Conservation (phyloP, 2,888 invertebrate genomes). For the Beris chalybata region DNA sequence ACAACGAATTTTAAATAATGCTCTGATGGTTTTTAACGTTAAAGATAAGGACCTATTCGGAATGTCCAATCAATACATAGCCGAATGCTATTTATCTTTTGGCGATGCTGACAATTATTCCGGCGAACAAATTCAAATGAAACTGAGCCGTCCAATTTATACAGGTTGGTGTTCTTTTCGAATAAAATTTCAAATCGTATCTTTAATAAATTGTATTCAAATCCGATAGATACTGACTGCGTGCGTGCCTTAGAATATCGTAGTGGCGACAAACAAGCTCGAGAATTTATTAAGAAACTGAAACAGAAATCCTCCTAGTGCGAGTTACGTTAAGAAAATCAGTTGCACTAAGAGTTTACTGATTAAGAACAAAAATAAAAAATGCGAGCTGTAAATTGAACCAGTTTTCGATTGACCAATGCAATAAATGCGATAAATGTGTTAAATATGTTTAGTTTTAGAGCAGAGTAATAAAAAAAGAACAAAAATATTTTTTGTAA, state of each 20-base stretch:
- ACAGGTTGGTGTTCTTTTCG: conserved; percentile 58
- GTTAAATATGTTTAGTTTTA: no score
- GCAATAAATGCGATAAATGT: no score
- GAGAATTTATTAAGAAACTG: conserved; percentile 83
- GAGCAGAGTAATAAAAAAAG: neutral
- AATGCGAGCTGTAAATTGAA: neutral
- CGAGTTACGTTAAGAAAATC: neutral
- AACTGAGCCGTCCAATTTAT: conserved; percentile 69
- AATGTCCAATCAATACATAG: conserved; percentile 89
- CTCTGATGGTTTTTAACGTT: conserved; percentile 81
- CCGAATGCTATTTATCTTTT: conserved; percentile 88
- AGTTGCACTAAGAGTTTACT: no score
- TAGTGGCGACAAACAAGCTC: conserved; percentile 84
- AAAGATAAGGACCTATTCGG: conserved; percentile 96
- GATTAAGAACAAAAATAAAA: neutral
- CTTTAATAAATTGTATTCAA: conserved; percentile 31
- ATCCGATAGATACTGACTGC: conserved; percentile 65
- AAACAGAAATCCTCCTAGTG: conserved; percentile 61
- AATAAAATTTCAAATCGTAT: neutral
- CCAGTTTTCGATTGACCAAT: conserved; percentile 1
- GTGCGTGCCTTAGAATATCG: conserved; percentile 78
- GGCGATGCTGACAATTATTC: conserved; percentile 68
- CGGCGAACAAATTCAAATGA: conserved; percentile 73
- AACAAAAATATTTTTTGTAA: conserved; percentile 25
- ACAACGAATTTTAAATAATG: conserved; percentile 69